Percentiles rank a stretch among this genome's conserved stretches.
These are phyloP conservation scores for Drosophila novamexicana DNA, from an alignment of 1,140 invertebrate genomes.

Conservation along the genomic window DNA sequence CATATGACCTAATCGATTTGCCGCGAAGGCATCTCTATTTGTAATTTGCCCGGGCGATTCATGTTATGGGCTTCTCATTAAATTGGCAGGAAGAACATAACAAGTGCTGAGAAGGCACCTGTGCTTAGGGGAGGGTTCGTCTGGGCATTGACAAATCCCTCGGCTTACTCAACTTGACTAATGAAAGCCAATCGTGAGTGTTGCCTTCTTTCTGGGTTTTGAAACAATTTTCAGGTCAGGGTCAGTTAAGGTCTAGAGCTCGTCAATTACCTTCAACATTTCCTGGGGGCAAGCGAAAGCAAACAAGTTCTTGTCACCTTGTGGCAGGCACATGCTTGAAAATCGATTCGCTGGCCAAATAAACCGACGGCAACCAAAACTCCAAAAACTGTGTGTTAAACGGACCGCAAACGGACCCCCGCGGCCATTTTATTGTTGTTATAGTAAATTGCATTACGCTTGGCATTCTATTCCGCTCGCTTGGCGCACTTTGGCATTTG, in stretches of 20 bases:
- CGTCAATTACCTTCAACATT: conserved; percentile 56
- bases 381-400: conserved; percentile 50
- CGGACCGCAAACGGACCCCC: conserved; percentile 27
- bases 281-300: conserved; percentile 35
- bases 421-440: conserved; percentile 50
- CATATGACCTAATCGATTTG: conserved; percentile 57
- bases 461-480: conserved; percentile 5
- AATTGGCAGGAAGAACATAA: conserved; percentile 6
- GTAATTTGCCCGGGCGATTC: conserved; percentile 10
- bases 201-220: conserved; percentile 4
- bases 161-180: conserved; percentile 36
- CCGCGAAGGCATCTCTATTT: conserved; percentile 54
- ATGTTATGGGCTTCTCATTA: conserved; percentile 27
- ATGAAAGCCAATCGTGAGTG: conserved; percentile 33
- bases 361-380: conserved; percentile 10
- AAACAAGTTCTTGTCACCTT: conserved; percentile 50
- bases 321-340: conserved; percentile 34
- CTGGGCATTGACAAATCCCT: conserved; percentile 27
- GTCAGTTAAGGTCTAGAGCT: conserved; percentile 45
- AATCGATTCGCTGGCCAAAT: conserved; percentile 38
- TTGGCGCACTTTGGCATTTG: neutral
- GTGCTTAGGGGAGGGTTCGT: neutral
- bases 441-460: conserved; percentile 58
- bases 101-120: too few species aligned
- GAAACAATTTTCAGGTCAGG: conserved; percentile 48